These are phyloP conservation scores for Drosophila parabipectinata DNA, from an alignment of 1,140 invertebrate species.

Conservation along the genomic window DNA sequence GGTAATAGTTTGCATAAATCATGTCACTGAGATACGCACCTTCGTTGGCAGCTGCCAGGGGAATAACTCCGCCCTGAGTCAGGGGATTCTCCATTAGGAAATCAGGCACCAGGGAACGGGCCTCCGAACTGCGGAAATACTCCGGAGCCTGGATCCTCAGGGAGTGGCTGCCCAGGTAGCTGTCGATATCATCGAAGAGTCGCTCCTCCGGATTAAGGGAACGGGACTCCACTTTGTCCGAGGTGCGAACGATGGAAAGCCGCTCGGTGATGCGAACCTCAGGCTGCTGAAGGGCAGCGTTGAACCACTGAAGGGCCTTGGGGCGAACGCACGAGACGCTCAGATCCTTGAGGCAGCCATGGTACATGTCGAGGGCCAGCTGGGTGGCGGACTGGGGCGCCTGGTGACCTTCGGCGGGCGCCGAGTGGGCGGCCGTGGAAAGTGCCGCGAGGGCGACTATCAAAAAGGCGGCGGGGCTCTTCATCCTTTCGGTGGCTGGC, in stretches of 20 bases:
- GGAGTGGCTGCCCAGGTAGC: slow-evolving; percentile 87
- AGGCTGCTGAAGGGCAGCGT: slow-evolving; percentile 87
- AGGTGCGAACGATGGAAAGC: slow-evolving; percentile 88
- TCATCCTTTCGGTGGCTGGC: slow-evolving; percentile 55
- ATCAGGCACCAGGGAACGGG: slow-evolving; percentile 87
- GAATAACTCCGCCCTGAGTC: slow-evolving; percentile 88
- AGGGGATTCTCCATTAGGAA: slow-evolving; percentile 87
- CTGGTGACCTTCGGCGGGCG: slow-evolving; percentile 35
- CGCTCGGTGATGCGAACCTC: slow-evolving; percentile 90
- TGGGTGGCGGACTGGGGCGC: slow-evolving; percentile 85
- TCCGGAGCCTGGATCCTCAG: slow-evolving; percentile 87
- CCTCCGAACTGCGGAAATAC: slow-evolving; percentile 85
- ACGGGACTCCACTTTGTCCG: slow-evolving; percentile 66
- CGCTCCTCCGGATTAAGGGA: slow-evolving; percentile 58
- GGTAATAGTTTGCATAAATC: no score
- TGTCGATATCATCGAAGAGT: slow-evolving; percentile 87
- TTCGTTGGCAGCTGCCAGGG: slow-evolving; percentile 87
- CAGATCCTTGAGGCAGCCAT: slow-evolving; percentile 87
- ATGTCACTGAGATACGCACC: slow-evolving; percentile 83
- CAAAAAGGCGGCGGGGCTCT: slow-evolving; percentile 45
- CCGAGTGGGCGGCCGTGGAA: slow-evolving; percentile 40
- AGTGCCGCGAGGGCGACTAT: slow-evolving; percentile 58
- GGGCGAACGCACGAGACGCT: slow-evolving; percentile 90
- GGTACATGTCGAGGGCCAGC: slow-evolving; percentile 87
- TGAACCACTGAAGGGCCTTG: slow-evolving; percentile 90